Evolutionary conservation across 2,888 invertebrate species (phyloP).

Genomic region (Acanthosepion esculentum): DNA sequence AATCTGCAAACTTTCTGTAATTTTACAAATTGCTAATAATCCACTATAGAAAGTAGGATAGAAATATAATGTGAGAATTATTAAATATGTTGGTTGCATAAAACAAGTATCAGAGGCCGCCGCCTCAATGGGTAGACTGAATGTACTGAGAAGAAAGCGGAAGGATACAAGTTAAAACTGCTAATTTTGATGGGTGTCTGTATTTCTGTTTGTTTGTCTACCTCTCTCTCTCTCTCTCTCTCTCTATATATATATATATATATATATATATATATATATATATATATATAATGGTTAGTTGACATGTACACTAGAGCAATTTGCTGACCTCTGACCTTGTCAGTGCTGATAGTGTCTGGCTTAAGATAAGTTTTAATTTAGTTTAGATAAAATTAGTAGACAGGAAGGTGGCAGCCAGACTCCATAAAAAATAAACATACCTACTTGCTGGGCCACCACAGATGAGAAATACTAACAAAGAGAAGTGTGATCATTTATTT

Average conservation of each 20-base stretch:
- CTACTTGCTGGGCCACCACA: background rate
- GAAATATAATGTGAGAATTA: no score
- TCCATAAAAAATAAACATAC: background rate
- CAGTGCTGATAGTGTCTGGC: background rate
- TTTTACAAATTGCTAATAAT: no score
- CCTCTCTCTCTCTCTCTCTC: no score
- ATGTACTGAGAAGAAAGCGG: no score
- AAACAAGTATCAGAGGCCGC: no score
- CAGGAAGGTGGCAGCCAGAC: background rate
- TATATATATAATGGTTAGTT: background rate
- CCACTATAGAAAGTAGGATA: no score
- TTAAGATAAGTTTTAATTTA: background rate
- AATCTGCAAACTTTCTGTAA: no score
- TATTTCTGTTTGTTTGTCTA: no score
- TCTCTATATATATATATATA: background rate
- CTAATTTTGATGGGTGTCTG: no score
- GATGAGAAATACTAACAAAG: background rate
- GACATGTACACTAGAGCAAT: background rate
- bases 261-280: conserved; percentile 1
- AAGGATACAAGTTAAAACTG: no score
- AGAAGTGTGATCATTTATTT: background rate
- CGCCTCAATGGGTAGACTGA: no score
- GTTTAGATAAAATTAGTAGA: background rate
- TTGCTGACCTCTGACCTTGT: background rate
- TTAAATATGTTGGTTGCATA: no score